Conservation (phyloP, 2,113 vertebrate species). For the Petaurus breviceps region DNA sequence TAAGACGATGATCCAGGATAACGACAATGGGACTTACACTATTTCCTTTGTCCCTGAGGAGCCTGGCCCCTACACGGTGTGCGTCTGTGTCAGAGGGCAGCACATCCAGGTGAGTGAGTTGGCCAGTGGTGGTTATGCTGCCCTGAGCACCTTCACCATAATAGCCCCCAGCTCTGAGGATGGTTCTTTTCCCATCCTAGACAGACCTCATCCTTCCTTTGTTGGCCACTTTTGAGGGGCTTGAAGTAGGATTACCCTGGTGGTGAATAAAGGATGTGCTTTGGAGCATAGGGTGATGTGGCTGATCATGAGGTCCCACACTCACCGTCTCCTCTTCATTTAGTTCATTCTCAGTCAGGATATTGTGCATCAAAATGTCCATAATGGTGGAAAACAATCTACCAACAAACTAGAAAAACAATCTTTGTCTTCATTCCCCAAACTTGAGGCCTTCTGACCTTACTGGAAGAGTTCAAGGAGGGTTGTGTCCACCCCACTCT, state of each 20-base stretch:
- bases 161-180: neutral
- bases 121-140: fast-evolving
- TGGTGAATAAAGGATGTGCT: neutral
- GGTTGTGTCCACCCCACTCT: neutral
- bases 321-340: neutral
- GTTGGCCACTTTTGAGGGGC: neutral
- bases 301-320: neutral
- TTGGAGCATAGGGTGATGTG: neutral
- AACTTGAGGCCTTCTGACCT: neutral
- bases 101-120: constrained; percentile 89
- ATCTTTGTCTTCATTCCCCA: neutral
- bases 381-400: neutral
- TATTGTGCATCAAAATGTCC: neutral
- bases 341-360: neutral
- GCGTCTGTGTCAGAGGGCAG: constrained; percentile 89
- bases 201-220: neutral
- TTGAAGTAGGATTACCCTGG: neutral
- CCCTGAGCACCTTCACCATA: neutral
- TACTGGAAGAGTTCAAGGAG: neutral
- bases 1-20: constrained; percentile 87
- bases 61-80: constrained; percentile 86
- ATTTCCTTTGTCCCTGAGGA: constrained; percentile 89
- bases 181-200: neutral
- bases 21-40: constrained; percentile 89
- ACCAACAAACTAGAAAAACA: neutral